These are phyloP conservation scores for Netelia inedita DNA, from an alignment of 2,888 invertebrate genomes.

Conservation along the genomic window DNA sequence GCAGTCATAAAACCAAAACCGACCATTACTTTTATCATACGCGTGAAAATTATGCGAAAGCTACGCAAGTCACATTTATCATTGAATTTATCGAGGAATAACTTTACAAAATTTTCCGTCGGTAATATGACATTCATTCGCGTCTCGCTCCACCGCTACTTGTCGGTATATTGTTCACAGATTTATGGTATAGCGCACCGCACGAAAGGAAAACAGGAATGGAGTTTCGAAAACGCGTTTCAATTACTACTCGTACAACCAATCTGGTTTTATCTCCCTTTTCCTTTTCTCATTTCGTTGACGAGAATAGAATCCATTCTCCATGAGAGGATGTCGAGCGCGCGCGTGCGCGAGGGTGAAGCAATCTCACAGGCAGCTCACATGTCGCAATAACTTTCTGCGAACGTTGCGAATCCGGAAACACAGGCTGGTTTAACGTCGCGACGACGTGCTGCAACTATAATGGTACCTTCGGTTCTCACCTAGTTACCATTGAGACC, in stretches of 20 bases:
- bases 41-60: too few species aligned
- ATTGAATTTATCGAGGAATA: neutral
- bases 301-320: slow-evolving; percentile 36
- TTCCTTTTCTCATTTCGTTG: slow-evolving; percentile 23
- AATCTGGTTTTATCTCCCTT: neutral
- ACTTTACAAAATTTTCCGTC: neutral
- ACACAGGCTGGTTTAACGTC: slow-evolving; percentile 41
- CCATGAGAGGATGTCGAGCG: neutral
- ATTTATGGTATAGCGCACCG: neutral
- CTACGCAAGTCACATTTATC: neutral
- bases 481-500: slow-evolving; percentile 22
- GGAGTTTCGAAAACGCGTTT: neutral
- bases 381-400: slow-evolving; percentile 53
- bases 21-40: too few species aligned
- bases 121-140: too few species aligned
- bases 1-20: too few species aligned
- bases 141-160: neutral
- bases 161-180: too few species aligned
- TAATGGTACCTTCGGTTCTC: slow-evolving; percentile 41
- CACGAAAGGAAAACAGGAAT: neutral
- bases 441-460: slow-evolving; percentile 27
- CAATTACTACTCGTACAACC: slow-evolving; percentile 1
- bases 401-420: slow-evolving; percentile 44
- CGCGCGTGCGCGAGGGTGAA: neutral
- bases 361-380: slow-evolving; percentile 38